phyloP scores from a whole-genome alignment of 2,888 invertebrate species.

The Meandrusa payeni region DNA sequence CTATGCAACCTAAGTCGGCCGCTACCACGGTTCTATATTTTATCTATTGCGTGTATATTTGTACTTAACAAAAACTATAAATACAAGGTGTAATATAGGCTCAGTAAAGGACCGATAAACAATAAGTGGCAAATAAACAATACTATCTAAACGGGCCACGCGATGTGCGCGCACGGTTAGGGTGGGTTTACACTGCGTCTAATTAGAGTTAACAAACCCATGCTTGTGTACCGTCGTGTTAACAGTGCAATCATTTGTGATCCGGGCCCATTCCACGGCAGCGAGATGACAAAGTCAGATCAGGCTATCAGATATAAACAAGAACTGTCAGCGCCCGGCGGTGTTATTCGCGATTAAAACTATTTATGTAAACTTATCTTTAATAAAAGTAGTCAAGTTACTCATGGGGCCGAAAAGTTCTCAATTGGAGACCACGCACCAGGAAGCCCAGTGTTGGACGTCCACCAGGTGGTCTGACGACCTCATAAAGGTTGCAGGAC shows the following conservation, averaged over 20 bases:
- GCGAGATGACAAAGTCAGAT: slow-evolving; percentile 33
- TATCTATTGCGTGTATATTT: too few species aligned
- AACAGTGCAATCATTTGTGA: slow-evolving; percentile 46
- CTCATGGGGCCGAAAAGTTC: too few species aligned
- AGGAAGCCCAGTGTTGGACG: too few species aligned
- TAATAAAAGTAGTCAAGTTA: too few species aligned
- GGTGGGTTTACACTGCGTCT: slow-evolving; percentile 42
- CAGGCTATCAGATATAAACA: slow-evolving; percentile 30
- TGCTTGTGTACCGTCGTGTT: slow-evolving; percentile 43
- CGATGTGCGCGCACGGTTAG: slow-evolving; percentile 27
- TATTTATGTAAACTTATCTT: too few species aligned
- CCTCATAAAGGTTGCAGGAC: too few species aligned
- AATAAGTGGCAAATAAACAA: slow-evolving; percentile 9
- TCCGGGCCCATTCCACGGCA: slow-evolving; percentile 31
- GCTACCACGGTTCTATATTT: too few species aligned
- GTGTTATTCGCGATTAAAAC: too few species aligned
- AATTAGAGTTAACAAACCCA: slow-evolving; percentile 57
- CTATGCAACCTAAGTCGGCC: too few species aligned
- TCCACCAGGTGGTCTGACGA: too few species aligned
- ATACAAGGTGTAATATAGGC: background rate
- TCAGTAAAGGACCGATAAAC: slow-evolving; percentile 11
- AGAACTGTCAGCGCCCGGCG: too few species aligned
- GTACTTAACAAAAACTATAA: background rate
- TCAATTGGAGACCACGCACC: too few species aligned
- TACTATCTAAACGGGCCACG: slow-evolving; percentile 13